Percentiles rank a stretch among this genome's conserved stretches.
These are phyloP conservation scores for Macrosoma leucophasiata DNA, from an alignment of 2,888 invertebrate species.

Conservation along the genomic window DNA sequence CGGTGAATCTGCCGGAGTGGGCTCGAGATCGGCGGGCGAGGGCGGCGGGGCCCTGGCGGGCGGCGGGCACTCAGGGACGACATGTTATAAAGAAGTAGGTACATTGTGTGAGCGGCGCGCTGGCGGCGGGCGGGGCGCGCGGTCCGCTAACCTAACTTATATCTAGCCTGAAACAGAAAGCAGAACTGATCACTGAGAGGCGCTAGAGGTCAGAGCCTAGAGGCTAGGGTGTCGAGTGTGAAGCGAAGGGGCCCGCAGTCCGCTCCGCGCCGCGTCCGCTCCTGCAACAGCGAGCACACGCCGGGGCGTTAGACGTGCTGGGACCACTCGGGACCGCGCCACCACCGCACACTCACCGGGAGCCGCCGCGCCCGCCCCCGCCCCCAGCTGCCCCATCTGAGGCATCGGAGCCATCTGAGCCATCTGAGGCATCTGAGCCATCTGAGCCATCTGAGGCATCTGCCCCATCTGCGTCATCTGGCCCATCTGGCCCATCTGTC, in stretches of 20 bases:
- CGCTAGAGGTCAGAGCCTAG: constrained; percentile 24
- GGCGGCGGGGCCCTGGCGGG: constrained; percentile 19
- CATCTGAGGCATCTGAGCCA: too few relatives aligned
- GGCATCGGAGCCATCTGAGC: too few relatives aligned
- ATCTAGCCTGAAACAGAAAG: constrained; percentile 73
- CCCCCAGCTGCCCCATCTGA: constrained; percentile 92
- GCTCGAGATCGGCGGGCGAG: constrained; percentile 14
- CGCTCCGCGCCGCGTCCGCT: constrained; percentile 33
- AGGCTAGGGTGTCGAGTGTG: constrained; percentile 33
- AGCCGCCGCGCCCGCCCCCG: constrained; percentile 80
- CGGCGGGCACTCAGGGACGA: constrained; percentile 27
- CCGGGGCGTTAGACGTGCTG: constrained; percentile 73
- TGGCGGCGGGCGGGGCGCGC: constrained; percentile 36
- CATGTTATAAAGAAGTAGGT: constrained; percentile 51
- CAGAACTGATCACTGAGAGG: constrained; percentile 68
- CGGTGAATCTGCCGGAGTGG: neutral
- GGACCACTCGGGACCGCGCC: constrained; percentile 81
- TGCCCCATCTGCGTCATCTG: constrained; percentile 16
- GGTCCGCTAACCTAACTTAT: constrained; percentile 62
- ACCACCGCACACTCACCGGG: constrained; percentile 81
- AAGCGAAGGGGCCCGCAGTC: constrained; percentile 69
- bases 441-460: too few relatives aligned
- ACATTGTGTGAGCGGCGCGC: constrained; percentile 46
- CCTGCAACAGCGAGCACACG: constrained; percentile 58
- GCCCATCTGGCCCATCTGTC: constrained; percentile 6